Evolutionary conservation across 2,113 vertebrate genomes (phyloP), one percentile per base, ranked within the genome.

Genomic region (Speoplatyrhinus poulsoni): DNA sequence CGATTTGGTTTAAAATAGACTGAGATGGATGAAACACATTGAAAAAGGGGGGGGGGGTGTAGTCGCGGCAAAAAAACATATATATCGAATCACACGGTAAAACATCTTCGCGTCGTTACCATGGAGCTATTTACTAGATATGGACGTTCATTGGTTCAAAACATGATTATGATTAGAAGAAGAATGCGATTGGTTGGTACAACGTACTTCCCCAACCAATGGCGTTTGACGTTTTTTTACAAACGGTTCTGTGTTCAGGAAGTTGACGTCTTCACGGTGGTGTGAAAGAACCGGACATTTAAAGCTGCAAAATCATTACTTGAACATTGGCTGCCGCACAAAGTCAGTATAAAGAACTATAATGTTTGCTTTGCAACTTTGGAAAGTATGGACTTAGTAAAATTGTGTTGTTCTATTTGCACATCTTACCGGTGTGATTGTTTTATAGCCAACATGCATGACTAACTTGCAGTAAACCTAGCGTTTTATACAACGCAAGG

Each of bases 201-300:
- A 4, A 68, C 36, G 36, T 77, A 9, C 19, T 8, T 0, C 53
- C 46, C 11, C 7, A 71, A 65, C 93, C 93, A 93, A 92, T 93
- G 7, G 57, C n/a, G 68, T 75, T 46, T 52, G 57, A 81, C 73
- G 87, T 87, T 89, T 91, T 86, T 89, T 93, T 41, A 90, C 88
- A 91, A 93, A 93, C 77, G 63, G 65, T 50, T 32, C 47, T 17
- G 9, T 69, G 65, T 72, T 72, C 87, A 85, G 90, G 92, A 92
- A 92, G 85, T 88, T 86, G 55, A 69, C 75, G 74, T 55, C 26
- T 26, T 26, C 11, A 53, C 6, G 12, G 16, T 41, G 9, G 26
- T 32, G 54, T 48, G 60, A 76, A 68, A 65, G 54, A 52, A 73
- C 59, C 0, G 73, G 33, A 47, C 62, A 83, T 88, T 85, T 84